phyloP scores from a whole-genome alignment of 2,113 vertebrate genomes.

The Actinemys pallida region DNA sequence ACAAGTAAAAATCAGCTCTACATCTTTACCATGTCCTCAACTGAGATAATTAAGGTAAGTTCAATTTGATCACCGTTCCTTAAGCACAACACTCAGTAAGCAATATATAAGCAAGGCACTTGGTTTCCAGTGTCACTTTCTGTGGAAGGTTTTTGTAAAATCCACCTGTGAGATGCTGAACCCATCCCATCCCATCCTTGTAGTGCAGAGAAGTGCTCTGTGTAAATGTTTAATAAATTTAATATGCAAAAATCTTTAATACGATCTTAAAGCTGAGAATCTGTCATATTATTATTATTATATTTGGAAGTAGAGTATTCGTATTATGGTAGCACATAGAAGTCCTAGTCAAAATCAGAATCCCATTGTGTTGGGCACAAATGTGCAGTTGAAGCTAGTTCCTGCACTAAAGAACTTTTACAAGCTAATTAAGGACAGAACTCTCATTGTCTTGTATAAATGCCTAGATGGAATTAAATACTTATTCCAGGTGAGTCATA shows the following conservation, averaged over 20 bases:
- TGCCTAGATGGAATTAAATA: background rate
- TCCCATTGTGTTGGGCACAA: background rate
- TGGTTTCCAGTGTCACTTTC: background rate
- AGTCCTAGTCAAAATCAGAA: background rate
- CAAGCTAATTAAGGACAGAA: background rate
- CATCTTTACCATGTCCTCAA: conserved; percentile 83
- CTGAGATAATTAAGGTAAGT: conserved; percentile 78
- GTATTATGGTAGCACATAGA: background rate
- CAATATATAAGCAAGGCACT: background rate
- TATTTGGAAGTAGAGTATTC: background rate
- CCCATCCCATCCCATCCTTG: background rate
- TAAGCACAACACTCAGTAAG: background rate
- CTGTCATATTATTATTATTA: background rate
- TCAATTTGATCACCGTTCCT: background rate
- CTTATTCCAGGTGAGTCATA: background rate
- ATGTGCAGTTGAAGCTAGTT: background rate
- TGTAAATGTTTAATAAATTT: background rate
- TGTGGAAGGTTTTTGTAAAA: background rate
- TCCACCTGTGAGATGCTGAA: background rate
- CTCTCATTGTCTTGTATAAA: background rate
- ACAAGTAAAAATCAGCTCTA: conserved; percentile 90
- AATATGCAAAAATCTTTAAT: background rate
- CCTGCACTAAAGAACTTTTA: background rate
- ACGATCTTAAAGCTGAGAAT: background rate
- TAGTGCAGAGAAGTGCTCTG: background rate